Conservation (phyloP, 2,888 invertebrate genomes). For the Pollenia amentaria region DNA sequence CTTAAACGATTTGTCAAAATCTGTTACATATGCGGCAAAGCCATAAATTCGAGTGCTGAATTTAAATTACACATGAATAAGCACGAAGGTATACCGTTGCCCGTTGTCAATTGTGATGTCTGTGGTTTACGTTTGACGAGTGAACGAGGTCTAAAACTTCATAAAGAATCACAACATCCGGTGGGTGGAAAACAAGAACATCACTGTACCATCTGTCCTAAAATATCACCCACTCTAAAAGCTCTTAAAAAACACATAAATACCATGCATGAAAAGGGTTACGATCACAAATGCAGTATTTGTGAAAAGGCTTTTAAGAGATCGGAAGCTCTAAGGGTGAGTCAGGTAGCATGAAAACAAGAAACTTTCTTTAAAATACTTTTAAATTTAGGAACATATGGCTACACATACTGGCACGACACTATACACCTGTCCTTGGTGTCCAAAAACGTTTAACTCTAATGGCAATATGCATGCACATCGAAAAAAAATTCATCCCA, state of each 20-base stretch:
- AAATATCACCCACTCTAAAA: slow-evolving; percentile 81
- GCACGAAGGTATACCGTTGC: slow-evolving; percentile 80
- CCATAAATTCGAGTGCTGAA: slow-evolving; percentile 81
- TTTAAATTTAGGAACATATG: slow-evolving; percentile 81
- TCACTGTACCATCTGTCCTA: slow-evolving; percentile 81
- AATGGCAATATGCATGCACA: slow-evolving; percentile 84
- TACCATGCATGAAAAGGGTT: slow-evolving; percentile 81
- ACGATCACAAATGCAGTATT: slow-evolving; percentile 81
- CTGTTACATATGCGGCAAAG: slow-evolving; percentile 79
- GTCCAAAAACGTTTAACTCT: slow-evolving; percentile 83
- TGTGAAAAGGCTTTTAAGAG: slow-evolving; percentile 83
- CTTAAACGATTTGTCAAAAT: slow-evolving; percentile 61
- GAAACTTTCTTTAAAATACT: not conserved
- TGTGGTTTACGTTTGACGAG: slow-evolving; percentile 81
- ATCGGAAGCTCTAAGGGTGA: slow-evolving; percentile 73
- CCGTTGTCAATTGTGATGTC: slow-evolving; percentile 82
- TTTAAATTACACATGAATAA: slow-evolving; percentile 82
- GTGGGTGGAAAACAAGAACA: slow-evolving; percentile 79
- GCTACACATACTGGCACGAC: slow-evolving; percentile 83
- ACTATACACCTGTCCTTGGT: slow-evolving; percentile 82
- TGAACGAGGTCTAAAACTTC: slow-evolving; percentile 81
- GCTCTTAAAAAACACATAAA: slow-evolving; percentile 83
- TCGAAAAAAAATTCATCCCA: slow-evolving; percentile 82
- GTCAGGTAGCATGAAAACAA: no score
- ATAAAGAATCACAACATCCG: slow-evolving; percentile 81